Evolutionary conservation across 2,113 vertebrate species (phyloP).

Genomic region (Pteropus alecto): DNA sequence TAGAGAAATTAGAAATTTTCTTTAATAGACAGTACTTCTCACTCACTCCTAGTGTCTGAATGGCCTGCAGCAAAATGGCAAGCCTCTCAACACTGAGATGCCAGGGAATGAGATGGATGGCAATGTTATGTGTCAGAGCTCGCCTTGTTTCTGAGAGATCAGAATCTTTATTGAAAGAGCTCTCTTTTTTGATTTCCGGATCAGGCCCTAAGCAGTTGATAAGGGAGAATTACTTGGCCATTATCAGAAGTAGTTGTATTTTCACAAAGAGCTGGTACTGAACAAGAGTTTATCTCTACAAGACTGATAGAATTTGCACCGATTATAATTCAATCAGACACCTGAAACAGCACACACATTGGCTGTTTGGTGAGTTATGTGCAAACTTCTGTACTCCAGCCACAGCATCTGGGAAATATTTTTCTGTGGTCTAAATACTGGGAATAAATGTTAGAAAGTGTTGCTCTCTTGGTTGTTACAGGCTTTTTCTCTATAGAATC

Average conservation of each 20-base stretch:
- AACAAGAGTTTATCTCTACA: conserved; percentile 84
- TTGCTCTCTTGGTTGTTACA: neutral
- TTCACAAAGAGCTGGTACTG: conserved; percentile 79
- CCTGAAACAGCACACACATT: conserved; percentile 50
- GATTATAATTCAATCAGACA: conserved; percentile 82
- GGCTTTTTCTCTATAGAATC: neutral
- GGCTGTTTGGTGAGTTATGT: conserved; percentile 19
- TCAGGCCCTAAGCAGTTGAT: conserved; percentile 80
- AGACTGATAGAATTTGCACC: conserved; percentile 74
- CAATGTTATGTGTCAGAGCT: conserved; percentile 59
- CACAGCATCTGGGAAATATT: neutral
- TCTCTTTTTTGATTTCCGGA: conserved; percentile 83
- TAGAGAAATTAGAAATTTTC: neutral
- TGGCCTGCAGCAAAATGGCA: neutral
- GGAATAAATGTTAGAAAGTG: neutral
- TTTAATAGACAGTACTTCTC: neutral
- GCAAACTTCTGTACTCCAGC: conserved; percentile 22
- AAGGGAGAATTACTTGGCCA: conserved; percentile 85
- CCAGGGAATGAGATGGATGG: neutral
- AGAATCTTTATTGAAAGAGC: conserved; percentile 84
- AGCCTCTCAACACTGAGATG: neutral
- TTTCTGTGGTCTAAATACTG: neutral
- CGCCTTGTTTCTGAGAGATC: conserved; percentile 75
- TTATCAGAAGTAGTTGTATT: conserved; percentile 84
- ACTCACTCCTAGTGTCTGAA: neutral